These are phyloP conservation scores for Olivierus martensii DNA, from an alignment of 1,140 invertebrate species.

Conservation along the genomic window DNA sequence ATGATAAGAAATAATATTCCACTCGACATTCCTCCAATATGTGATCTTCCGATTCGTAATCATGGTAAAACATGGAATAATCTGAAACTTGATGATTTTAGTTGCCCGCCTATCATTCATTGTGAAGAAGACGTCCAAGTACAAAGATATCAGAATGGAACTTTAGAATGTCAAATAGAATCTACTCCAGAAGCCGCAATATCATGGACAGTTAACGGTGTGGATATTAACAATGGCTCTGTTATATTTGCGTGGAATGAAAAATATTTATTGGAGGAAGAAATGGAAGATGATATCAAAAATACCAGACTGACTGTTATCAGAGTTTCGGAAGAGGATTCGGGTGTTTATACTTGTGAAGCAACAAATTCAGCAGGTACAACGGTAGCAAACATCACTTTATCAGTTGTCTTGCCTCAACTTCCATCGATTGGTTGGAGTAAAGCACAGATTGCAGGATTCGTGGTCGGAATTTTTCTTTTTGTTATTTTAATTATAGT, in stretches of 20 bases:
- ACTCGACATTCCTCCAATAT: slow-evolving; percentile 48
- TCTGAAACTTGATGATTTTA: slow-evolving; percentile 54
- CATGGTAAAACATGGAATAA: slow-evolving; percentile 48
- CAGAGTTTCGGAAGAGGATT: slow-evolving; percentile 49
- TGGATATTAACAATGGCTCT: too few relatives aligned
- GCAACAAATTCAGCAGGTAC: slow-evolving; percentile 62
- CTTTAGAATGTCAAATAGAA: slow-evolving; percentile 62
- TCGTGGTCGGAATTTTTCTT: slow-evolving; percentile 39
- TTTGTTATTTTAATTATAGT: slow-evolving; percentile 40
- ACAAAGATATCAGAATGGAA: slow-evolving; percentile 35
- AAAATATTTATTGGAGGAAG: too few relatives aligned
- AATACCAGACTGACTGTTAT: slow-evolving; percentile 42
- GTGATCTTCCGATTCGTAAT: slow-evolving; percentile 51
- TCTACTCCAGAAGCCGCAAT: slow-evolving; percentile 62
- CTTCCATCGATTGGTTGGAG: slow-evolving; percentile 25
- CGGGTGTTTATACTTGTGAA: slow-evolving; percentile 53
- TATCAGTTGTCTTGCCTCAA: slow-evolving; percentile 43
- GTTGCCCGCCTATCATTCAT: slow-evolving; percentile 54
- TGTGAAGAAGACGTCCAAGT: slow-evolving; percentile 7
- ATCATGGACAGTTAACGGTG: slow-evolving; percentile 74
- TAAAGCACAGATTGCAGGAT: slow-evolving; percentile 35
- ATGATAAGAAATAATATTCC: slow-evolving; percentile 55
- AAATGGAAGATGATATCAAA: too few relatives aligned
- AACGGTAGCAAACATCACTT: slow-evolving; percentile 49
- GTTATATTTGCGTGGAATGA: too few relatives aligned